Conservation (phyloP, 35 echinoderm and acorn worm genomes). For the Ophiothrix spiculata region DNA sequence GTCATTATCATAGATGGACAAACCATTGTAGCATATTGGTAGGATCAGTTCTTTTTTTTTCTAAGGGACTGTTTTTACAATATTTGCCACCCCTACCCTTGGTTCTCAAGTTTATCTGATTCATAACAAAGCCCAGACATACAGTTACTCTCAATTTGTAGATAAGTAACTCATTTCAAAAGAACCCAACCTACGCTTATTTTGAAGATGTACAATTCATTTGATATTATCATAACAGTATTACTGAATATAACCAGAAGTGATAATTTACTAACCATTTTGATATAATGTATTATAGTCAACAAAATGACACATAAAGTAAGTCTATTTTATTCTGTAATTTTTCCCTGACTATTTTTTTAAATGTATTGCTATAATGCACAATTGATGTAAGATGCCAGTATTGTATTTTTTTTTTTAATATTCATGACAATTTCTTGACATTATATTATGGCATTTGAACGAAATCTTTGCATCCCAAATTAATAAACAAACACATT, state of each 20-base stretch:
- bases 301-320: neutral
- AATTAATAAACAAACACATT: neutral
- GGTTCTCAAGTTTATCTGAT: neutral
- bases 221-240: neutral
- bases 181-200: no score
- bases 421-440: no score
- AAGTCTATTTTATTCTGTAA: neutral
- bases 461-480: neutral
- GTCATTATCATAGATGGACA: no score
- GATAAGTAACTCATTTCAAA: no score
- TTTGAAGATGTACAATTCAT: neutral
- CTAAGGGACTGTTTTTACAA: neutral
- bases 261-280: neutral
- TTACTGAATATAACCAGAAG: neutral
- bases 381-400: neutral
- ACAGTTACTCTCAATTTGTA: neutral
- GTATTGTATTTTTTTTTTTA: neutral
- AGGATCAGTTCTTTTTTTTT: neutral
- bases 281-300: slow-evolving; percentile 1
- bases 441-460: neutral
- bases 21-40: no score
- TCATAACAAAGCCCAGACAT: neutral
- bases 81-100: neutral
- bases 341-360: neutral
- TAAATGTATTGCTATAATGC: no score